Conservation (phyloP, 2,797 vertebrate species). For the Anas bernieri region DNA sequence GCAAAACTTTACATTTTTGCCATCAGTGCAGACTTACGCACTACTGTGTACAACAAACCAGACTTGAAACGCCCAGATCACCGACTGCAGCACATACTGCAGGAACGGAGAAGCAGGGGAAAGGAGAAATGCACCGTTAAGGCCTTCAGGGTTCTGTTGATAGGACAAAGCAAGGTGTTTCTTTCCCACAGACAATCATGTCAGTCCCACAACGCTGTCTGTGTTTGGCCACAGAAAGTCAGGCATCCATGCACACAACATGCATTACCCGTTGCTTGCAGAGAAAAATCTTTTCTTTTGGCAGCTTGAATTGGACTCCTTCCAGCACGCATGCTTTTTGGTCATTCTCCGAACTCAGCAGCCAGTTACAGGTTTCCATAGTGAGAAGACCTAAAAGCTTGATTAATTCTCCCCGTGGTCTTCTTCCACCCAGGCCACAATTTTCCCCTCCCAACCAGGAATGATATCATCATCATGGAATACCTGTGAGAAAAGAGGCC, state of each 20-base stretch:
- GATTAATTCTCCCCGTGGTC: constrained; percentile 91
- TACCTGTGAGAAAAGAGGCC: constrained; percentile 79
- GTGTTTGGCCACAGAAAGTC: constrained; percentile 11
- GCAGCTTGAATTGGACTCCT: constrained; percentile 68
- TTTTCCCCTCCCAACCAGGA: constrained; percentile 99
- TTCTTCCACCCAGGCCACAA: constrained; percentile 99
- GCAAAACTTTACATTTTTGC: constrained; percentile 28
- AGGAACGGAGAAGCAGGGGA: background rate
- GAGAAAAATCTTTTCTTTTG: constrained; percentile 68
- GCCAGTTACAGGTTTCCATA: constrained; percentile 30
- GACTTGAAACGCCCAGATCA: constrained; percentile 1
- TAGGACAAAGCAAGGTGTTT: constrained; percentile 19
- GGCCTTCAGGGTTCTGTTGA: constrained; percentile 68
- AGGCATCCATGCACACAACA: constrained; percentile 29
- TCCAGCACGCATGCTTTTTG: constrained; percentile 46
- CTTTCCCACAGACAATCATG: constrained; percentile 14
- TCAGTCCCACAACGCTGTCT: constrained; percentile 22
- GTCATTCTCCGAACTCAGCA: constrained; percentile 66
- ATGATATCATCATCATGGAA: constrained; percentile 95
- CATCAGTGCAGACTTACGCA: constrained; percentile 12
- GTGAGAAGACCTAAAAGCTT: constrained; percentile 32
- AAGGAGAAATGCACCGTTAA: constrained; percentile 57
- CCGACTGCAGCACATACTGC: constrained; percentile 24
- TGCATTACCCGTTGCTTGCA: background rate
- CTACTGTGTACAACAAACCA: background rate